These are phyloP conservation scores for Leucania comma DNA, from an alignment of 2,888 invertebrate species.

Conservation along the genomic window DNA sequence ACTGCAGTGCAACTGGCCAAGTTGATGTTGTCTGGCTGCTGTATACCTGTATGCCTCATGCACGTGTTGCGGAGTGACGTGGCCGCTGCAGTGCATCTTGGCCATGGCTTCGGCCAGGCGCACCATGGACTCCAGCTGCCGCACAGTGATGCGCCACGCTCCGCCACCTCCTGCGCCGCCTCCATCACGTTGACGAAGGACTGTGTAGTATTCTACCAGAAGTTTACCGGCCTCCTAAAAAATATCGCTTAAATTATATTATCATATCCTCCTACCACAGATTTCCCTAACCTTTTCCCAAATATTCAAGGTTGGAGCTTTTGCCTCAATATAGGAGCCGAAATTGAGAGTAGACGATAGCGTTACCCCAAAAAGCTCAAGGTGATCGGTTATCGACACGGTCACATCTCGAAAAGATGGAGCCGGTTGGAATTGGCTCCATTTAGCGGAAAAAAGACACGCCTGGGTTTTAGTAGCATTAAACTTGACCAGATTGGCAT, in stretches of 20 bases:
- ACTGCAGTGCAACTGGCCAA: too few relatives aligned
- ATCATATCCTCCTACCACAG: neutral
- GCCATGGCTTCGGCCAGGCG: slow-evolving; percentile 99
- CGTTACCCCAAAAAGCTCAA: too few relatives aligned
- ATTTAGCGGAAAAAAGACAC: too few relatives aligned
- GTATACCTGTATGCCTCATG: slow-evolving; percentile 91
- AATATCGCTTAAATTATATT: neutral
- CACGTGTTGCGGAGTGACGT: slow-evolving; percentile 96
- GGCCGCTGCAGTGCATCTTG: slow-evolving; percentile 98
- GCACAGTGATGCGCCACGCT: slow-evolving; percentile 98
- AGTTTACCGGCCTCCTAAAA: slow-evolving; percentile 94
- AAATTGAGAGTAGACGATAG: too few relatives aligned
- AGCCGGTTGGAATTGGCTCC: too few relatives aligned
- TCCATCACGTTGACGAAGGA: slow-evolving; percentile 96
- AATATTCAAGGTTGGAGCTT: neutral
- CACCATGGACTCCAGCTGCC: slow-evolving; percentile 96
- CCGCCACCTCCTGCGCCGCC: slow-evolving; percentile 88
- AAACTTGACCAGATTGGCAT: too few relatives aligned
- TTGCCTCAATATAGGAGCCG: too few relatives aligned
- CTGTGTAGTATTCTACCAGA: slow-evolving; percentile 97
- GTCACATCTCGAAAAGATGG: too few relatives aligned
- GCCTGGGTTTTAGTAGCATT: too few relatives aligned
- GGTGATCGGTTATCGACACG: too few relatives aligned
- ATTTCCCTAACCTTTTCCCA: neutral
- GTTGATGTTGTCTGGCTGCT: slow-evolving; percentile 86